phyloP scores from a whole-genome alignment of 2,888 invertebrate genomes.

The Encarsia formosa region DNA sequence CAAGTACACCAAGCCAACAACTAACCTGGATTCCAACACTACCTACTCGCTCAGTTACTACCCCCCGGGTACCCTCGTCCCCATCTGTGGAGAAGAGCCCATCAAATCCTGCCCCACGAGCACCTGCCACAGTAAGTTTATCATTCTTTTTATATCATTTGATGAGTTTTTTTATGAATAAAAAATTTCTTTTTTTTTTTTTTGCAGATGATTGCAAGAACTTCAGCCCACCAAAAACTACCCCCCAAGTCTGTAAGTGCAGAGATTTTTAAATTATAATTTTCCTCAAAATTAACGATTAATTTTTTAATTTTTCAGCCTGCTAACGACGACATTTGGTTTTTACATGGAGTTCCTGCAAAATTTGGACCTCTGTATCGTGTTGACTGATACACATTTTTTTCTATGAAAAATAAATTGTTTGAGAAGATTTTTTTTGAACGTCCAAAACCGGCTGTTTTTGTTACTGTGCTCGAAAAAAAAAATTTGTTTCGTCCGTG shows the following conservation, averaged over 20 bases:
- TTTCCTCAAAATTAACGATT: background rate
- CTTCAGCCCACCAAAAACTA: background rate
- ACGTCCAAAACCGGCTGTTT: too few species aligned
- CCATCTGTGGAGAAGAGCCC: constrained; percentile 22
- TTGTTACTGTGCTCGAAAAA: too few species aligned
- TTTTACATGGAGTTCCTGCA: constrained; percentile 1
- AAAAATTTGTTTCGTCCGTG: too few species aligned
- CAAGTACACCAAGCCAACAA: constrained; percentile 48
- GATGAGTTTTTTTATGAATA: too few species aligned
- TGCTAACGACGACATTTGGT: background rate
- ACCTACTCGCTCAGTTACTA: constrained; percentile 51
- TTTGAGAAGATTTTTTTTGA: too few species aligned
- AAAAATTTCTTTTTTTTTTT: background rate
- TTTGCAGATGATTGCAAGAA: constrained; percentile 6
- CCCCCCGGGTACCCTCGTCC: constrained; percentile 40
- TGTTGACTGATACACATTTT: too few species aligned
- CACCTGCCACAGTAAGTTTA: constrained; percentile 10
- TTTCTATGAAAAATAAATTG: constrained; percentile 26
- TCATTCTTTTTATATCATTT: too few species aligned
- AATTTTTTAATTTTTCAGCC: constrained; percentile 7
- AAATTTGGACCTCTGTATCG: too few species aligned
- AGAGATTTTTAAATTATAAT: background rate
- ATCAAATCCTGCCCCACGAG: background rate
- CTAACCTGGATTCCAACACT: constrained; percentile 57
- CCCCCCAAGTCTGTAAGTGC: constrained; percentile 35